Evolutionary conservation across 2,797 vertebrate species (phyloP), one percentile per base, ranked within the genome.

Genomic region (Tenualosa thibaudeaui): DNA sequence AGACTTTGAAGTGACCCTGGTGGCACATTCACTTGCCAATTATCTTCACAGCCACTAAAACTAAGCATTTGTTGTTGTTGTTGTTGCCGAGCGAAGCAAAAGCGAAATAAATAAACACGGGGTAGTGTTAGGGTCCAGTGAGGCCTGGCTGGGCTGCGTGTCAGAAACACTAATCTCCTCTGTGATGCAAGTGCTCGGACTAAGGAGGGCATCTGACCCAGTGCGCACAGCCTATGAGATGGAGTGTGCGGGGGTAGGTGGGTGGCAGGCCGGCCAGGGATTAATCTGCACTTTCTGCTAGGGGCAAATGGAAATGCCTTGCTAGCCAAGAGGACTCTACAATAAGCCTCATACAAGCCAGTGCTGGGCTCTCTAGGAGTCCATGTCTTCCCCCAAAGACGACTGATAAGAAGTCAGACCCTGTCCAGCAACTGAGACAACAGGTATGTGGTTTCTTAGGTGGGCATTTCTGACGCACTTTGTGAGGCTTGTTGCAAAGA

Each of bases 161-260:
- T 78, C 37, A 17, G 37, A 78, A 43, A 43, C 37, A 19, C 71
- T 78, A 40, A 78, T 78, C 71, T 22, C 40, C 37, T 2, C 37
- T 46, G 37, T 78, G 71, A 46, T 78, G 71, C 8, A 78, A 78
- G 37, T 6, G 37, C 17, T 78, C 15, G 37, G 15, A 78, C 71
- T 78, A 78, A 78, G 71, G 71, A 78, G 71, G 71, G 71, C 37
- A 78, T 78, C 15, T 17, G 71, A 37, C 4, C 68, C 71, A 78
- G 71, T 43, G 19, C 3, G 37, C 40, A 40, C 31, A 5, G 31
- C 40, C 37, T 37, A 37, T 0, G 31, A 75, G 68, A 22, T 3
- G 4, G 15, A 19, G 71, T 40, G 17, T 40, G 17, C 46, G 71
- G 15, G 71, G 71, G 13, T 46, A 17, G 71, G 71, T 46, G 71